Evolutionary conservation across 1,140 invertebrate genomes (phyloP).

Genomic region (Apis cerana): DNA sequence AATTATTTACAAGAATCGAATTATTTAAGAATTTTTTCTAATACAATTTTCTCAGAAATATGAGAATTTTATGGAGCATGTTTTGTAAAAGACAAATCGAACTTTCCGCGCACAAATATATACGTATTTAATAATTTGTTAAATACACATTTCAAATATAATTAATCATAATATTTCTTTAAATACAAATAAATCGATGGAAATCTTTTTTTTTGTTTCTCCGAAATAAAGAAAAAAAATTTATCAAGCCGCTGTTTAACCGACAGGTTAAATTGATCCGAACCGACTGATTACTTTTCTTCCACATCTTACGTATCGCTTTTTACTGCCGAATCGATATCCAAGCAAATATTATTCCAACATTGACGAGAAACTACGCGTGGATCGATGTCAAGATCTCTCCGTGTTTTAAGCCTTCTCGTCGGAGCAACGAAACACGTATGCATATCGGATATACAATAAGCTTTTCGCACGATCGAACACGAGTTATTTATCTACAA

Average conservation of each 20-base stretch:
- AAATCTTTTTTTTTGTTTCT: not conserved
- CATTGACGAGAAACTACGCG: not conserved
- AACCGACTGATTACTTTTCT: not conserved
- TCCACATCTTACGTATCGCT: not conserved
- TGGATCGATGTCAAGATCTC: constrained; percentile 8
- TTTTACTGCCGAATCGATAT: not conserved
- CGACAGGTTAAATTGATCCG: not conserved
- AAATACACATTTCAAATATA: no score
- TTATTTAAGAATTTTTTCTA: not conserved
- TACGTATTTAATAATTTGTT: no score
- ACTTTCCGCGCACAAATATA: no score
- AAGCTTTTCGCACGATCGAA: constrained; percentile 1
- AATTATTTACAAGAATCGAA: no score
- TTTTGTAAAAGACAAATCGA: no score
- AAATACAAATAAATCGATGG: no score
- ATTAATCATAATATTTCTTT: no score
- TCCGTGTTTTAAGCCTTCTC: not conserved
- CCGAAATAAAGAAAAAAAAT: not conserved
- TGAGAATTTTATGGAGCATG: no score
- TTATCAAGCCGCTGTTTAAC: not conserved
- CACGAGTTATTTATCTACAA: constrained; percentile 21
- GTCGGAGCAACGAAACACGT: not conserved
- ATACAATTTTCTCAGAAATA: no score
- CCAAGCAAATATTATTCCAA: constrained; percentile 15
- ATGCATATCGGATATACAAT: not conserved